These are phyloP conservation scores for Dasypogon diadema DNA, from an alignment of 2,888 invertebrate genomes.

Conservation along the genomic window DNA sequence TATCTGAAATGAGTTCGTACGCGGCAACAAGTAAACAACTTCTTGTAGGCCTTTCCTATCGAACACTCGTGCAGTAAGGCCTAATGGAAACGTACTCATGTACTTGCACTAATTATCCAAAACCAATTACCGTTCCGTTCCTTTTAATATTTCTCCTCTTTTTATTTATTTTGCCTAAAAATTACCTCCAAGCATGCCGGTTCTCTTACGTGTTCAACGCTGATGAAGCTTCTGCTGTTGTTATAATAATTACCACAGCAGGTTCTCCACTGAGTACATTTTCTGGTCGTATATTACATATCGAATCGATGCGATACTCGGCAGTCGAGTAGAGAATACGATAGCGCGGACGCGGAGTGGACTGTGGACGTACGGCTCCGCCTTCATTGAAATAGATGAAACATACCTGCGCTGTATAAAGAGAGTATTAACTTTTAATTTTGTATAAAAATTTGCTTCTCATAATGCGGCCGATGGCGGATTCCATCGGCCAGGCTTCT, in stretches of 20 bases:
- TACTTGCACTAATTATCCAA: constrained; percentile 46
- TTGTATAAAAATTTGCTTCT: constrained; percentile 28
- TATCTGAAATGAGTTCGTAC: background rate
- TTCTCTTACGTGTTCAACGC: constrained; percentile 30
- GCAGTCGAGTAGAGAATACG: background rate
- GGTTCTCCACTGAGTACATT: constrained; percentile 24
- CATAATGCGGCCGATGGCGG: constrained; percentile 12
- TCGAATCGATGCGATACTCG: constrained; percentile 33
- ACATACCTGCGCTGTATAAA: no score
- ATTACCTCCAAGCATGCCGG: constrained; percentile 32
- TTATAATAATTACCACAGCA: constrained; percentile 48
- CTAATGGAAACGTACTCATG: background rate
- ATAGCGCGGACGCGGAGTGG: background rate
- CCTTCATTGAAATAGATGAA: constrained; percentile 46
- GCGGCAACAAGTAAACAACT: background rate
- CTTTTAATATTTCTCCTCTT: constrained; percentile 30
- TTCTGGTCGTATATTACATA: constrained; percentile 9
- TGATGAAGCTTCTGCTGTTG: constrained; percentile 36
- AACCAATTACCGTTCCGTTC: constrained; percentile 45
- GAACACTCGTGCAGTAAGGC: background rate
- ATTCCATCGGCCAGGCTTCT: background rate
- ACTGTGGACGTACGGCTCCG: constrained; percentile 20
- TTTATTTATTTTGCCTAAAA: constrained; percentile 41
- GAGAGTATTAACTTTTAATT: constrained; percentile 40
- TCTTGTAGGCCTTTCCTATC: background rate